Percentiles rank a stretch among this genome's conserved stretches.
phyloP scores from a whole-genome alignment of 2,113 vertebrate species.

The Telmatochromis sp. region DNA sequence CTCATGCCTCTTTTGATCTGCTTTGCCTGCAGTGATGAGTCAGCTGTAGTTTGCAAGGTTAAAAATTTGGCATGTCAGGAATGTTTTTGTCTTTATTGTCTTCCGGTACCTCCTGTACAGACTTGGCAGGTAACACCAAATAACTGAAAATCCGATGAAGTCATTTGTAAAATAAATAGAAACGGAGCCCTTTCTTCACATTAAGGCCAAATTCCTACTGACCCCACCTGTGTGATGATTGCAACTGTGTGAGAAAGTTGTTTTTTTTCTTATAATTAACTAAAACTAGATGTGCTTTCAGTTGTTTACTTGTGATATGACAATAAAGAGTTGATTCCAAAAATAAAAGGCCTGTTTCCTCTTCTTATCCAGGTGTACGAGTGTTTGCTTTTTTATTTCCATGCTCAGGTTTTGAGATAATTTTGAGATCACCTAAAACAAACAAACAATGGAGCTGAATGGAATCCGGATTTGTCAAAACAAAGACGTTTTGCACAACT shows the following conservation, averaged over 20 bases:
- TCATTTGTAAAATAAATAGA: not conserved
- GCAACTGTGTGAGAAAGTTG: not conserved
- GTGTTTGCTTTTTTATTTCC: not conserved
- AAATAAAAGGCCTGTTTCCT: not conserved
- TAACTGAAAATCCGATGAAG: not conserved
- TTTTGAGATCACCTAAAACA: not conserved
- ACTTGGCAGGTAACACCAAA: not conserved
- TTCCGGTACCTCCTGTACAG: not conserved
- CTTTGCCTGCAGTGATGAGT: not conserved
- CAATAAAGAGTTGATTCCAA: not conserved
- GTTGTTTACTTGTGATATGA: not conserved
- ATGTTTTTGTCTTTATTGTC: not conserved
- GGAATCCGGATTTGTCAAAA: rapidly evolving
- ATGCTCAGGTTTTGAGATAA: not conserved
- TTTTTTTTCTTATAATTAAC: not conserved
- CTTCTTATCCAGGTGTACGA: not conserved
- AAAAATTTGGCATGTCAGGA: not conserved
- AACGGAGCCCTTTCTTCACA: not conserved
- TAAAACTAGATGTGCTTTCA: not conserved
- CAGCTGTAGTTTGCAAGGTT: not conserved
- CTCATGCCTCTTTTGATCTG: not conserved
- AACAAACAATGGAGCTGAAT: rapidly evolving
- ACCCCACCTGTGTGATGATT: not conserved
- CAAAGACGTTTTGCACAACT: not conserved
- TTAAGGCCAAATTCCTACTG: not conserved